Conservation (phyloP, 2,113 vertebrate species). For the Cynopterus brachyotis region DNA sequence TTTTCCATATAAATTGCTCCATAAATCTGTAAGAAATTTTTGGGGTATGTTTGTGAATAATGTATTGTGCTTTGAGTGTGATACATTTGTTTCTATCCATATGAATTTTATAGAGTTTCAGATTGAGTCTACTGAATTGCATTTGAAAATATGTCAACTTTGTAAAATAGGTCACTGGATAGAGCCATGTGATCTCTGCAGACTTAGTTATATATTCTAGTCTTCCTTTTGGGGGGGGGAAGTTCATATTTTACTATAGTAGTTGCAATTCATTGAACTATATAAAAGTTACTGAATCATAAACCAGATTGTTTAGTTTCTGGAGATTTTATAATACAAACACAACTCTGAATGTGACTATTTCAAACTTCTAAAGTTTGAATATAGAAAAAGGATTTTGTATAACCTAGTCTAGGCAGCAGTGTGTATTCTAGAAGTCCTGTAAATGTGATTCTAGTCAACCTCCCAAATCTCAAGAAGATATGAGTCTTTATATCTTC, state of each 20-base stretch:
- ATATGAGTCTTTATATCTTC: not conserved
- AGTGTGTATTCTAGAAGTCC: not conserved
- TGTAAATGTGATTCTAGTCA: conserved; percentile 3
- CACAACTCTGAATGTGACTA: not conserved
- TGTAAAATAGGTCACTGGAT: conserved; percentile 7
- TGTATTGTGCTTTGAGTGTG: not conserved
- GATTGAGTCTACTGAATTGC: not conserved
- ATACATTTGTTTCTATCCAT: not conserved
- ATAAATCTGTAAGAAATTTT: conserved; percentile 35
- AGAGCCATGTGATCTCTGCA: not conserved
- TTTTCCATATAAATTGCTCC: conserved; percentile 42
- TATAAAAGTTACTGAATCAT: not conserved
- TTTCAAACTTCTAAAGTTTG: conserved; percentile 28
- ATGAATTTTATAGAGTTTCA: conserved; percentile 42
- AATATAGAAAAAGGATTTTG: conserved; percentile 1
- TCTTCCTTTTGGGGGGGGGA: not conserved
- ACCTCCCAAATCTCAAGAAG: not conserved
- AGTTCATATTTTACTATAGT: not conserved
- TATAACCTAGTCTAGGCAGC: not conserved
- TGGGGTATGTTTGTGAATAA: conserved; percentile 2
- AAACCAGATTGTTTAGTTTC: conserved; percentile 27
- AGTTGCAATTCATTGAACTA: not conserved
- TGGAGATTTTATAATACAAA: conserved; percentile 28
- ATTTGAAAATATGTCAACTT: conserved; percentile 39
- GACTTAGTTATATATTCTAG: not conserved